Base-by-base conservation (phyloP, 2,888 invertebrate genomes). In the Archaeoteleia sp. region DNA sequence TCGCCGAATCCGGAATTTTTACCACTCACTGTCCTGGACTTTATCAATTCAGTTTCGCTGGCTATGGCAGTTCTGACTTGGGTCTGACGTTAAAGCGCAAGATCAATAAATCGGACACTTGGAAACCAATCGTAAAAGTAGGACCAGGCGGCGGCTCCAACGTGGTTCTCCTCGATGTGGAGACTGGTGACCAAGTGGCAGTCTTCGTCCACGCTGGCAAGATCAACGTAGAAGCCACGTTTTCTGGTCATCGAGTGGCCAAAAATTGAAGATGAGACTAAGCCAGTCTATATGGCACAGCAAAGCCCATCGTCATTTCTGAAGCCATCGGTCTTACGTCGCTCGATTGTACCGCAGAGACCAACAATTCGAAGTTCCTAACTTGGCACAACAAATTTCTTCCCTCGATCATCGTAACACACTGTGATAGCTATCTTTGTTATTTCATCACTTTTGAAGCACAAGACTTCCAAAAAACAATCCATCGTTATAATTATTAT, bases 11-110 rank as follows among this genome's bases (percentile, higher is more conserved):
- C 2, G 86, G 87, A 17, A 84, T 85, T 39, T 87, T 87, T 75
- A 86, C 85, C 27, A 84, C 85, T 6, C 84, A 86, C 66, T 87
- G 87, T 69, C 86, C 87, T 2, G 87, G 87, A 27, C 79, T 86
- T 29, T 87, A 87, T 70, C 86, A 86, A 69, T 85, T 87, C 74
- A 84, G 85, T 29, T 87, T 86, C 73, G 82, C 86, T 17, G 87
- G 84, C 23, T 82, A 82, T 62, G 86, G 85, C 32, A 79, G 76
- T 49, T 43, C 72, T 34, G 81, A 82, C 46, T 68, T 82, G 20
- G 76, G 74, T 23, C 57, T 86, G 23, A 80, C 78, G 5, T 63
- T 85, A 35, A 85, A 84, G 71, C 74, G 74, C 43, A 85, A 84
- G 73, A 42, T 68, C 43, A 80, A 77, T 66, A 79, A 75, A 54